phyloP scores from a whole-genome alignment of 2,113 vertebrate species.

The Lasiurus borealis region DNA sequence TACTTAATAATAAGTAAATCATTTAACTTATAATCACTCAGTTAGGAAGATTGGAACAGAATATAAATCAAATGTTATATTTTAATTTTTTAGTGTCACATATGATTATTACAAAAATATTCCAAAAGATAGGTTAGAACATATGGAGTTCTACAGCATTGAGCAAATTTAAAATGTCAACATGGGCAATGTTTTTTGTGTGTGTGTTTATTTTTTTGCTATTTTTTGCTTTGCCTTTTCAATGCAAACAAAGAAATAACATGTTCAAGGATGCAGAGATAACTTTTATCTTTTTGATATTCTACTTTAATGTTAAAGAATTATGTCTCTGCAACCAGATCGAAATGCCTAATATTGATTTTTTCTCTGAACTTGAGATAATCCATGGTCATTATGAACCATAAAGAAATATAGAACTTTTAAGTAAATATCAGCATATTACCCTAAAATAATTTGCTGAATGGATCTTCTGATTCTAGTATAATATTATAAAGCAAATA shows the following conservation, averaged over 20 bases:
- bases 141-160: neutral
- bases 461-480: neutral
- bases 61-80: conserved; percentile 67
- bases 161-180: neutral
- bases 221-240: conserved; percentile 1
- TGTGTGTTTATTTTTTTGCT: too few relatives aligned
- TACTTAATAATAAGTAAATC: conserved; percentile 47
- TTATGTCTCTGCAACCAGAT: conserved; percentile 7
- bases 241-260: neutral
- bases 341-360: neutral
- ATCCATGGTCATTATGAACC: neutral
- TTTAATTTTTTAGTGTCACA: conserved; percentile 35
- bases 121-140: neutral
- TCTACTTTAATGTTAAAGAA: neutral
- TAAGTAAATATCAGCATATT: neutral
- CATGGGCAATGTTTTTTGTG: neutral
- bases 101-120: neutral
- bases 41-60: conserved; percentile 55
- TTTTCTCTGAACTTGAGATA: conserved; percentile 3
- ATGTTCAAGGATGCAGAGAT: conserved; percentile 22
- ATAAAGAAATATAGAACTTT: neutral
- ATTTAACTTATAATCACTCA: conserved; percentile 5
- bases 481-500: neutral
- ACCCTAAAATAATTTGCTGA: conserved; percentile 3
- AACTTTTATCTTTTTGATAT: neutral